Base-by-base conservation (phyloP, 2,888 invertebrate genomes). In the Crematogaster levior region DNA sequence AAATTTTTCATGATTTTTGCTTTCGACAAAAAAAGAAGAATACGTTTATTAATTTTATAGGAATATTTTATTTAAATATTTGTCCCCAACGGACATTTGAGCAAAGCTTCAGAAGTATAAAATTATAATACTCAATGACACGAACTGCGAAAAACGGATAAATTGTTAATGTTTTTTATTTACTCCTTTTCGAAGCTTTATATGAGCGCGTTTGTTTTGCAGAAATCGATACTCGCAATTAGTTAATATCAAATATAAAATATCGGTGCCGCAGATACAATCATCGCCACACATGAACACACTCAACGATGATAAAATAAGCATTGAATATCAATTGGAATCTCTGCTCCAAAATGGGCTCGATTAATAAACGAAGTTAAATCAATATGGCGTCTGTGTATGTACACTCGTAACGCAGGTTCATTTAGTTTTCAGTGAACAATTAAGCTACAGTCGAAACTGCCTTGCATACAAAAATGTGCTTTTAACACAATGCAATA, bases 301-400 rank as follows among this genome's bases (percentile, higher is more conserved):
- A 51, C 21, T 30, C 34, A 34, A 30, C 18, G 56, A 10, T 27
- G 3, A 15, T 40, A 30, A 77, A 56, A 68, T 77, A 68, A 68
- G 46, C 43, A 68, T 68, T 21, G 70, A 77, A 66, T 15, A 53
- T 10, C 56, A 77, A 77, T 56, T 58, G 30, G 34, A 30, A 77
- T 46, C 56, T 10, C 56, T n/a, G 56, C 43, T 15, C 5, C 43
- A 56, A 46, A 77, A 77, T 56, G 24, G 21, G 43, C 34, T 21
- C 68, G 24, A 58, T 68, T 77, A 77, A 77, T 68, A 77, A 77
- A 58, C 56, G 68, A 58, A 15, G 34, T 18, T 46, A 56, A 58
- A 77, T 77, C 68, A 68, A 77, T 77, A 68, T 58, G 12, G 46
- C 43, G 53, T 30, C 43, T n/a, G 53, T 27, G 34, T 48, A 21